Evolutionary conservation across 2,888 invertebrate species (phyloP).

Genomic region (Apamea monoglypha): DNA sequence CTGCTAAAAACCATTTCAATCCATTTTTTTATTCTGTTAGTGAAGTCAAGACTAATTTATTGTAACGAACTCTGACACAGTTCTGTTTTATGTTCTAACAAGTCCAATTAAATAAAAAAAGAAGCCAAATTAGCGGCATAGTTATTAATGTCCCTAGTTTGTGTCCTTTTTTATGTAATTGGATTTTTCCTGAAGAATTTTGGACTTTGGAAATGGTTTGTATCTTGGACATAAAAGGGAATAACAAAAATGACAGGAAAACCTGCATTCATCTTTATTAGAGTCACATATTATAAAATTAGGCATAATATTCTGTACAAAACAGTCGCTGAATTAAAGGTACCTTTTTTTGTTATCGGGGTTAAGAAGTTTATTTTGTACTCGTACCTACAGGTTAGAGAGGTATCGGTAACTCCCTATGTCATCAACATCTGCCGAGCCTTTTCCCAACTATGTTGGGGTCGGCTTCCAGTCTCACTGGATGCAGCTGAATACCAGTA

Average conservation of each 20-base stretch:
- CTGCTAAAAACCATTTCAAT: neutral
- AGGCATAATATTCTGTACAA: neutral
- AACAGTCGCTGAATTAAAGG: neutral
- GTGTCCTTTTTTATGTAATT: neutral
- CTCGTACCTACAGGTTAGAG: neutral
- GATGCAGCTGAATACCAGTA: no score
- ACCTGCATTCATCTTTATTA: constrained; percentile 6
- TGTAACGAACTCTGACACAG: neutral
- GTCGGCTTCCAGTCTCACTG: no score
- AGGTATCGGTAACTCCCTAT: neutral
- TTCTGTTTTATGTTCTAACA: constrained; percentile 28
- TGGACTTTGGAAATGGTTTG: neutral
- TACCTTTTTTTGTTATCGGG: neutral
- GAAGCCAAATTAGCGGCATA: neutral
- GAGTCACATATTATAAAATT: neutral
- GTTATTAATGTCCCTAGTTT: neutral
- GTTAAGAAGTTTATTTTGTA: neutral
- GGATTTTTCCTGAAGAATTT: constrained; percentile 4
- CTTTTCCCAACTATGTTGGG: no score
- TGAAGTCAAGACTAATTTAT: constrained; percentile 13
- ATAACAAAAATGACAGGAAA: neutral
- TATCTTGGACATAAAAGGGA: neutral
- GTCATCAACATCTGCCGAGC: no score
- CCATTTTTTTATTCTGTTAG: neutral
- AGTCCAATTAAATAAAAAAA: neutral